Evolutionary conservation across 1,140 invertebrate species (phyloP).

Genomic region (Metaphire vulgaris): DNA sequence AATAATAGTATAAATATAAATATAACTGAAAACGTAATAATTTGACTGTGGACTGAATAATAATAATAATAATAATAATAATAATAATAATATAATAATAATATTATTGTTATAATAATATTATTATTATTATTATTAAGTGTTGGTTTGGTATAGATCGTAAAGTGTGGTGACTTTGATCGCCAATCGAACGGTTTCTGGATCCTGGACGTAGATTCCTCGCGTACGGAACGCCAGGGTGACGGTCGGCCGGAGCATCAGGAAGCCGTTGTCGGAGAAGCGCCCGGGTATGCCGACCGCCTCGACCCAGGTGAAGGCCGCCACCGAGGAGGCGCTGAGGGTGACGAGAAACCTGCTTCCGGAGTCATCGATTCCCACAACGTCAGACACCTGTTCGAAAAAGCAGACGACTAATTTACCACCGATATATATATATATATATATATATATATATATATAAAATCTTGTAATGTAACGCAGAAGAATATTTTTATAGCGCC

Average conservation of each 20-base stretch:
- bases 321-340: neutral
- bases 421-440: too few species aligned
- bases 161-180: neutral
- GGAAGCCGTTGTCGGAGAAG: constrained; percentile 65
- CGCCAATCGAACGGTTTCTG: neutral
- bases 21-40: too few species aligned
- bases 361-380: neutral
- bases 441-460: too few species aligned
- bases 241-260: constrained; percentile 38
- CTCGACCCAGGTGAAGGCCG: constrained; percentile 64
- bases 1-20: too few species aligned
- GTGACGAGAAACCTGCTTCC: neutral
- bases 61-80: too few species aligned
- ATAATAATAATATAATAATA: too few species aligned
- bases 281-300: constrained; percentile 49
- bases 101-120: too few species aligned
- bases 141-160: neutral
- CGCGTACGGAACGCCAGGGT: constrained; percentile 45
- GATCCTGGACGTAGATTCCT: constrained; percentile 17
- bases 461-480: too few species aligned
- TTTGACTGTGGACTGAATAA: too few species aligned
- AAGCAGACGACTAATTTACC: neutral
- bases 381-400: neutral
- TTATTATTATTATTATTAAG: too few species aligned
- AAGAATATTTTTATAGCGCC: neutral